These are phyloP conservation scores for Bujurquina vittata DNA, from an alignment of 2,113 vertebrate species.

Conservation along the genomic window DNA sequence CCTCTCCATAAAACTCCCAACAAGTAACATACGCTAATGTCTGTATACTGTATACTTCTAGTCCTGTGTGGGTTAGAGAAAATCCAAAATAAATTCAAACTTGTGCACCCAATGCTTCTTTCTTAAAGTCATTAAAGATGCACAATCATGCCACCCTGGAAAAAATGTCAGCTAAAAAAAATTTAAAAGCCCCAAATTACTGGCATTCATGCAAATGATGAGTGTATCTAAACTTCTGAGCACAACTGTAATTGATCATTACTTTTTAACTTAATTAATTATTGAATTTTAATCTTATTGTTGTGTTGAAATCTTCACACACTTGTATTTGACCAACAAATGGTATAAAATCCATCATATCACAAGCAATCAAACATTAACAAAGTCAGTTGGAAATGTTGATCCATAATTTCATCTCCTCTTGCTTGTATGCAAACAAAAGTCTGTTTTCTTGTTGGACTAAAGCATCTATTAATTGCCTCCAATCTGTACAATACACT, in stretches of 20 bases:
- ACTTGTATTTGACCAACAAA: neutral
- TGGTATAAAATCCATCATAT: neutral
- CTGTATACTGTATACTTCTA: too few species aligned
- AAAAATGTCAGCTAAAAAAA: too few species aligned
- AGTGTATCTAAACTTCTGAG: too few species aligned
- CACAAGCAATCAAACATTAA: too few species aligned
- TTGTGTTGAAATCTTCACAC: neutral
- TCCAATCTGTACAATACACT: neutral
- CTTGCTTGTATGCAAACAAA: neutral
- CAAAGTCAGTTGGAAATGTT: neutral
- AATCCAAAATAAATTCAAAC: too few species aligned
- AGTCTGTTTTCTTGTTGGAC: neutral
- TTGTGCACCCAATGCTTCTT: too few species aligned
- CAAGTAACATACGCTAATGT: neutral
- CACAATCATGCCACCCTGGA: too few species aligned
- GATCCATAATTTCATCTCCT: neutral
- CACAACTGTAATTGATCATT: too few species aligned
- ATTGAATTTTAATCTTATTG: neutral
- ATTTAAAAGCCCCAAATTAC: too few species aligned
- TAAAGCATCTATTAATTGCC: neutral
- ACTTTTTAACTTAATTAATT: neutral
- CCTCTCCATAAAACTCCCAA: neutral
- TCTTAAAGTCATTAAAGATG: too few species aligned
- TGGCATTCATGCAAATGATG: too few species aligned
- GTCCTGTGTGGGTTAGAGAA: too few species aligned